Evolutionary conservation across 2,888 invertebrate genomes (phyloP).

Genomic region (Ornithoptera alexandrae): DNA sequence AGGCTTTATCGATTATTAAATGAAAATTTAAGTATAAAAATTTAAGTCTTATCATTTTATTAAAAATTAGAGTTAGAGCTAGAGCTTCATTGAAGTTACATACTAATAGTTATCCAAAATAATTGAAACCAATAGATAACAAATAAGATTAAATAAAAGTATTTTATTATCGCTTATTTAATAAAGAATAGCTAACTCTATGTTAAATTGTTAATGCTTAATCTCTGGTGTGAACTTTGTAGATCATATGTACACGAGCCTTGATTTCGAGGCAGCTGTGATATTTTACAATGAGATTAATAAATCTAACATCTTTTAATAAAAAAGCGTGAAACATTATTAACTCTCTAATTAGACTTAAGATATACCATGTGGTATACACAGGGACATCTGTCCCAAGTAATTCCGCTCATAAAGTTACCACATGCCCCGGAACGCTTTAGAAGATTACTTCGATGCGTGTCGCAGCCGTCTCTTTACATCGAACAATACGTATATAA

Average conservation of each 20-base stretch:
- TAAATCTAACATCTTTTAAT: too few relatives aligned
- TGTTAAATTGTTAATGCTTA: too few relatives aligned
- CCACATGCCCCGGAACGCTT: slow-evolving; percentile 39
- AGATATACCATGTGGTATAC: slow-evolving; percentile 28
- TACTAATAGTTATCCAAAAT: not conserved
- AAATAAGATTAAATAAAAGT: not conserved
- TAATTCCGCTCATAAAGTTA: slow-evolving; percentile 36
- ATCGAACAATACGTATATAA: not conserved
- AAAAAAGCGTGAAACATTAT: too few relatives aligned
- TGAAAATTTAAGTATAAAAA: too few relatives aligned
- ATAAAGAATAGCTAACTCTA: too few relatives aligned
- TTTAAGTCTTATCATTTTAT: too few relatives aligned
- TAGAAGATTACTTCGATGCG: slow-evolving; percentile 49
- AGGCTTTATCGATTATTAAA: too few relatives aligned
- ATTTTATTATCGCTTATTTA: not conserved
- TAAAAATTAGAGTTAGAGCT: not conserved
- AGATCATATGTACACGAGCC: too few relatives aligned
- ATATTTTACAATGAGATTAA: too few relatives aligned
- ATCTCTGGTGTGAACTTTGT: too few relatives aligned
- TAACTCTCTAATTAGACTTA: slow-evolving; percentile 31
- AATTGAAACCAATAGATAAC: not conserved
- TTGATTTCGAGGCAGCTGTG: too few relatives aligned
- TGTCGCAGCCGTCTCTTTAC: slow-evolving; percentile 32
- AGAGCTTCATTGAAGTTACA: not conserved
- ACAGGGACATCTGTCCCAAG: slow-evolving; percentile 26